phyloP scores from a whole-genome alignment of 2,797 vertebrate species.

The Acomys russatus region DNA sequence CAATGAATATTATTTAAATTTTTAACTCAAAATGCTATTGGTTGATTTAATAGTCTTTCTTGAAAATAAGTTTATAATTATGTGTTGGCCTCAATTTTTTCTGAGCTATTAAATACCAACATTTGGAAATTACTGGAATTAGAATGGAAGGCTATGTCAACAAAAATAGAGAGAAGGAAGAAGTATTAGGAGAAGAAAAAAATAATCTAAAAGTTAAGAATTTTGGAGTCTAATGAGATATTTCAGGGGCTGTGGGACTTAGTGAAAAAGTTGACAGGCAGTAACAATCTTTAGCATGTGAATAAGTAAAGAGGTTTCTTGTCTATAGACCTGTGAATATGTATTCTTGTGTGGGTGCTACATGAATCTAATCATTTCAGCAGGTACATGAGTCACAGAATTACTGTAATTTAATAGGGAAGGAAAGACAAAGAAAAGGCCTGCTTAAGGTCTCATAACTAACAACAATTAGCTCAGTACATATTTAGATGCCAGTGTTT shows the following conservation, averaged over 20 bases:
- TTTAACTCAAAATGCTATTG: not conserved
- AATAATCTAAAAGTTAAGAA: not conserved
- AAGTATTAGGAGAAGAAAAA: not conserved
- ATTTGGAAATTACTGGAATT: slow-evolving; percentile 1
- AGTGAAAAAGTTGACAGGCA: not conserved
- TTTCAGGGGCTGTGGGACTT: not conserved
- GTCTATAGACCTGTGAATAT: not conserved
- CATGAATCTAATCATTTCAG: slow-evolving; percentile 20
- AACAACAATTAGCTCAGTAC: not conserved
- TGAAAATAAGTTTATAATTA: not conserved
- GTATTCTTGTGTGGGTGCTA: not conserved
- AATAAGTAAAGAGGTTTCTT: slow-evolving; percentile 18
- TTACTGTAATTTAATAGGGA: not conserved
- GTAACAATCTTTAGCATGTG: not conserved
- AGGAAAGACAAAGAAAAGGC: not conserved
- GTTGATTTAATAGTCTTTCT: slow-evolving; percentile 30
- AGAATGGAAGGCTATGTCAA: not conserved
- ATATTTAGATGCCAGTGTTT: not conserved
- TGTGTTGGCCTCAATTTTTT: not conserved
- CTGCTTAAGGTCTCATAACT: slow-evolving; percentile 19
- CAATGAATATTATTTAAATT: not conserved
- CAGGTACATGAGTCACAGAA: not conserved
- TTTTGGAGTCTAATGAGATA: not conserved
- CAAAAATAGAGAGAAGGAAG: not conserved
- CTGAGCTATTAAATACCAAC: not conserved